Percentiles rank a stretch among this genome's conserved stretches.
Evolutionary conservation across 2,888 invertebrate genomes (phyloP).

Genomic region (Hesperia comma): DNA sequence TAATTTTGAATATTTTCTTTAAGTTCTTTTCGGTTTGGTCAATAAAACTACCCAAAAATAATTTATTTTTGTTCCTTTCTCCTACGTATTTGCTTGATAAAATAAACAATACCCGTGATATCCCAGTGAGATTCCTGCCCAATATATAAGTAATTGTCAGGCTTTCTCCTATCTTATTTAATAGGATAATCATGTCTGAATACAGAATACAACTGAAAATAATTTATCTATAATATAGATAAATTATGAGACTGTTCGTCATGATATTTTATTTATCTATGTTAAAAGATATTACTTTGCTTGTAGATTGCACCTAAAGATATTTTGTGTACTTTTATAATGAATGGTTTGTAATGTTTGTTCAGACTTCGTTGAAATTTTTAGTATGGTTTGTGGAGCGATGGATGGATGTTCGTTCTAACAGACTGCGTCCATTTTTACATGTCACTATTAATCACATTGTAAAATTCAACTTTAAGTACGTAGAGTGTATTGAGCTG

Average conservation of each 20-base stretch:
- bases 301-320: constrained; percentile 24
- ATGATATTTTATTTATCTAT: constrained; percentile 33
- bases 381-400: not conserved
- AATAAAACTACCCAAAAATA: no score
- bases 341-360: constrained; percentile 11
- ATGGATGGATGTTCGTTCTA: constrained; percentile 1
- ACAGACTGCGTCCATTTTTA: not conserved
- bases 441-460: not conserved
- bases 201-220: constrained; percentile 45
- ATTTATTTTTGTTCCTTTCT: no score
- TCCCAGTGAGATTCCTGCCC: constrained; percentile 1
- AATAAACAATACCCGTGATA: constrained; percentile 1
- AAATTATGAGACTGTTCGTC: constrained; percentile 46
- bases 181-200: constrained; percentile 32
- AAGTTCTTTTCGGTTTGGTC: no score
- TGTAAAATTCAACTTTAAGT: not conserved
- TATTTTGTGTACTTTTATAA: constrained; percentile 35
- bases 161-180: constrained; percentile 58
- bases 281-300: constrained; percentile 23
- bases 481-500: no score
- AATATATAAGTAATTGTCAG: constrained; percentile 56
- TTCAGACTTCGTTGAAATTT: not conserved
- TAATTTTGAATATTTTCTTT: no score
- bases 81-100: no score
- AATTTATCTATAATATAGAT: constrained; percentile 46